Percentiles rank a stretch among this genome's conserved stretches.
phyloP scores from a whole-genome alignment of 2,888 invertebrate species.

The Diarsia rubi region DNA sequence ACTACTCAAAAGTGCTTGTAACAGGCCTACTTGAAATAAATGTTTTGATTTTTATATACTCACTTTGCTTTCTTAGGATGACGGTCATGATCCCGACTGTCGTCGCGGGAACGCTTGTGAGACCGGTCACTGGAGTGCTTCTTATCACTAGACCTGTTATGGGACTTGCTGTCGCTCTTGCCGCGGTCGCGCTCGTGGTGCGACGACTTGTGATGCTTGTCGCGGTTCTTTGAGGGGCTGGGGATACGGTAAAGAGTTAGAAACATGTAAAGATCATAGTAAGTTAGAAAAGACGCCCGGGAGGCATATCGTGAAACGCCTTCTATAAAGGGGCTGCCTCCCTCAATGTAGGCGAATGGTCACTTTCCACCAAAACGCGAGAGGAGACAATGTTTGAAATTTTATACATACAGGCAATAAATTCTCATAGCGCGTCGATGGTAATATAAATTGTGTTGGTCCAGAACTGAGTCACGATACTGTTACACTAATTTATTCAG shows the following conservation, averaged over 20 bases:
- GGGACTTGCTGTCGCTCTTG: constrained; percentile 72
- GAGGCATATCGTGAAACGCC: neutral
- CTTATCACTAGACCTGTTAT: constrained; percentile 84
- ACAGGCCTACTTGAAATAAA: too few species aligned
- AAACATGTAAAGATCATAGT: neutral
- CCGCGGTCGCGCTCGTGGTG: constrained; percentile 75
- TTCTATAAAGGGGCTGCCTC: too few species aligned
- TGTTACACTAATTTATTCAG: too few species aligned
- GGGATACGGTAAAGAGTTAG: neutral
- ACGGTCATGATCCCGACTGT: constrained; percentile 92
- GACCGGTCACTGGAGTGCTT: constrained; percentile 81
- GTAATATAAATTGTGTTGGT: too few species aligned
- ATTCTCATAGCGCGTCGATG: too few species aligned
- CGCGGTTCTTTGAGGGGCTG: constrained; percentile 88
- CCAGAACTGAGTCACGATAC: too few species aligned
- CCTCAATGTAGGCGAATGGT: too few species aligned
- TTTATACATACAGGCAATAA: too few species aligned
- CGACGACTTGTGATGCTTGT: constrained; percentile 86
- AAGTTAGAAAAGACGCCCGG: neutral
- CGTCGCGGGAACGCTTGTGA: constrained; percentile 94
- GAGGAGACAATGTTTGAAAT: too few species aligned
- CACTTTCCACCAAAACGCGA: too few species aligned
- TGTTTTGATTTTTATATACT: constrained; percentile 57
- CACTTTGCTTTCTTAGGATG: constrained; percentile 94
- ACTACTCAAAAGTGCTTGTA: too few species aligned